phyloP scores from a whole-genome alignment of 2,888 invertebrate species.

The Xestia xanthographa region DNA sequence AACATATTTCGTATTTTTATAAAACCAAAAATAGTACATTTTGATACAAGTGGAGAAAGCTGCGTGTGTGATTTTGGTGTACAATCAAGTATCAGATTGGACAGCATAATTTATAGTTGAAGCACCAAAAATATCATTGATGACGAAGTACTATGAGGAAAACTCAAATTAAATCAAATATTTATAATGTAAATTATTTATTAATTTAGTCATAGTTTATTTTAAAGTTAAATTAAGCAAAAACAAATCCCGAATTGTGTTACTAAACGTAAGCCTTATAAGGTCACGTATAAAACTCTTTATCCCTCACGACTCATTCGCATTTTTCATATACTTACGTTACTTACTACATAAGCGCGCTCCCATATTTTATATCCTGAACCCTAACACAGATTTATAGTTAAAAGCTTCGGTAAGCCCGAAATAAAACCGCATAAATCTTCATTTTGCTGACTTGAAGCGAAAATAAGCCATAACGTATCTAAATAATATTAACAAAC shows the following conservation, averaged over 20 bases:
- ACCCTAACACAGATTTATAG: slow-evolving; percentile 48
- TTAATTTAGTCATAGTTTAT: not conserved
- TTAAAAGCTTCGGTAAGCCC: slow-evolving; percentile 1
- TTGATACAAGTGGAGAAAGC: too few relatives aligned
- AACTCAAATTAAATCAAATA: not conserved
- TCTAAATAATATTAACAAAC: slow-evolving; percentile 36
- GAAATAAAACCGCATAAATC: slow-evolving; percentile 34
- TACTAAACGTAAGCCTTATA: not conserved
- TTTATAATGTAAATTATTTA: not conserved
- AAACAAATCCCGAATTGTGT: not conserved
- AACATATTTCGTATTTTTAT: too few relatives aligned
- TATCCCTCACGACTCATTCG: not conserved
- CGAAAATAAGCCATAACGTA: slow-evolving; percentile 34
- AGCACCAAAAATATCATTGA: not conserved
- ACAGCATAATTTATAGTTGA: not conserved
- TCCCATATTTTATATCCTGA: slow-evolving; percentile 19
- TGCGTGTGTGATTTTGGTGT: not conserved
- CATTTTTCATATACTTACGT: slow-evolving; percentile 17
- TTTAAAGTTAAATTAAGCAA: not conserved
- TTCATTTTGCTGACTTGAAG: slow-evolving; percentile 22
- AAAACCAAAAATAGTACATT: too few relatives aligned
- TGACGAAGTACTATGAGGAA: not conserved
- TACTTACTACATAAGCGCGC: not conserved
- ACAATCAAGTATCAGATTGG: not conserved
- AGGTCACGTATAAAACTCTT: not conserved